Evolutionary conservation across 2,797 vertebrate genomes (phyloP).

Genomic region (Cyclopterus lumpus): DNA sequence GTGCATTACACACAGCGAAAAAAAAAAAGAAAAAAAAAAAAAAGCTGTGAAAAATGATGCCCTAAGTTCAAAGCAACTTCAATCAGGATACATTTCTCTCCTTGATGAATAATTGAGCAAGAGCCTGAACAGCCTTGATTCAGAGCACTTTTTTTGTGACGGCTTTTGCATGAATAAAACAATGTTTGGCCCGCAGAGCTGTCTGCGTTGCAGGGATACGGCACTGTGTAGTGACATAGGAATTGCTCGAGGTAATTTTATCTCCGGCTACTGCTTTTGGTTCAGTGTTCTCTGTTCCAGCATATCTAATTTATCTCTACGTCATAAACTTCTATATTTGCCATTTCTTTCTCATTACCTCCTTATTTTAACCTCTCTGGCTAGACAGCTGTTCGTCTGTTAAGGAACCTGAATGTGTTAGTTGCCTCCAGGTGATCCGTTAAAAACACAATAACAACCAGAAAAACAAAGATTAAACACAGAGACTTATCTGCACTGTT

Average conservation of each 20-base stretch:
- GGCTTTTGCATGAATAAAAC: conserved; percentile 85
- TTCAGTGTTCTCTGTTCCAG: conserved; percentile 38
- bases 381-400: conserved; percentile 11
- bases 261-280: conserved; percentile 39
- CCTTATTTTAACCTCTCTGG: conserved; percentile 40
- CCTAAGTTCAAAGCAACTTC: conserved; percentile 87
- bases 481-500: conserved; percentile 8
- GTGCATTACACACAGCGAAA: conserved; percentile 59
- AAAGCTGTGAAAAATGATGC: conserved; percentile 82
- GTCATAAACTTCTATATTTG: conserved; percentile 32
- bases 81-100: conserved; percentile 86
- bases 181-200: conserved; percentile 73
- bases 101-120: conserved; percentile 88
- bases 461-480: background rate
- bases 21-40: conserved; percentile 55
- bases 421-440: conserved; percentile 34
- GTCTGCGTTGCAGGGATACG: conserved; percentile 68
- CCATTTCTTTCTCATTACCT: conserved; percentile 51
- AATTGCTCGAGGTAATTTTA: conserved; percentile 62
- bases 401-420: conserved; percentile 38
- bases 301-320: conserved; percentile 39
- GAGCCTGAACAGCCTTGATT: conserved; percentile 82
- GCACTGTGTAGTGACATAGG: conserved; percentile 63
- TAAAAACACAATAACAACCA: background rate
- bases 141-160: conserved; percentile 70